A percentile compares a stretch with the other conserved stretches of the same genome.
Evolutionary conservation across 2,113 vertebrate species (phyloP).

Genomic region (Charina bottae): DNA sequence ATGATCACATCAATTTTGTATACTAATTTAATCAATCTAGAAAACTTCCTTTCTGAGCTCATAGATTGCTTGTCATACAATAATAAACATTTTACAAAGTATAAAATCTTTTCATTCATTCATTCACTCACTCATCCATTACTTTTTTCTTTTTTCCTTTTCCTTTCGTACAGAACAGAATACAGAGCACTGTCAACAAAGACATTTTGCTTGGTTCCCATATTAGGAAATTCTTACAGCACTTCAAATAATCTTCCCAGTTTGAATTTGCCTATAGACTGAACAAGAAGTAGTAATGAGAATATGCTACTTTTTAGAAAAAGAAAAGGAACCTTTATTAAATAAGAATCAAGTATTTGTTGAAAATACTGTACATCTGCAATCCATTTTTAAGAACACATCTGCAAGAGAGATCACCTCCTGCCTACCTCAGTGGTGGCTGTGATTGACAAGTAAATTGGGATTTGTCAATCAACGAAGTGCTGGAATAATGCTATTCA

Average conservation of each 20-base stretch:
- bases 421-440: conserved; percentile 29
- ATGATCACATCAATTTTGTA: no score
- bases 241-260: conserved; percentile 40
- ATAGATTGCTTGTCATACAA: not conserved
- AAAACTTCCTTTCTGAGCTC: not conserved
- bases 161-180: not conserved
- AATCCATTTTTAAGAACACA: conserved; percentile 34
- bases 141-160: not conserved
- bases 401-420: conserved; percentile 17
- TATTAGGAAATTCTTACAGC: conserved; percentile 44
- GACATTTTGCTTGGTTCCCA: conserved; percentile 14
- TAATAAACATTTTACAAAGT: not conserved
- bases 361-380: conserved; percentile 13
- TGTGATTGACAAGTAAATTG: conserved; percentile 62
- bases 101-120: not conserved
- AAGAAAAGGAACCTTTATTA: not conserved
- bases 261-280: conserved; percentile 35
- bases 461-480: conserved; percentile 55
- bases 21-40: not conserved
- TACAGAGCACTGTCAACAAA: not conserved
- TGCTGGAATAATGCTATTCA: conserved; percentile 51
- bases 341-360: conserved; percentile 26
- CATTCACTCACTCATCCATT: not conserved
- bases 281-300: conserved; percentile 19
- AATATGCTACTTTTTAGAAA: conserved; percentile 13